phyloP scores from a whole-genome alignment of 2,888 invertebrate genomes.

The Sabellastarte sp. region DNA sequence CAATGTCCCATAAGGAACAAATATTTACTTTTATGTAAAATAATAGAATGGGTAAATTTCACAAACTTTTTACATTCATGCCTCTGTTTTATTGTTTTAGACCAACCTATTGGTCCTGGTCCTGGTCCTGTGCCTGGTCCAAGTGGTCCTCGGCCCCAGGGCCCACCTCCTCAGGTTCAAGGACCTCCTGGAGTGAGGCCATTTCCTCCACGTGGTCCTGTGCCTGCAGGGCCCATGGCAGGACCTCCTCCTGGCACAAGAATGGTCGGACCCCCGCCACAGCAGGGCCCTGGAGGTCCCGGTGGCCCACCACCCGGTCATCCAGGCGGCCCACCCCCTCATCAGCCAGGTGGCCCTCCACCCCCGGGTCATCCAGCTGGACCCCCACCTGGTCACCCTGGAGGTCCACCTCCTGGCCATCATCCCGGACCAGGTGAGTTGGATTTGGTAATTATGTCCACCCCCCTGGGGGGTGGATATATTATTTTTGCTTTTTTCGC shows the following conservation, averaged over 20 bases:
- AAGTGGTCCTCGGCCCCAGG: slow-evolving; percentile 12
- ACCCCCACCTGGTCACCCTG: slow-evolving; percentile 11
- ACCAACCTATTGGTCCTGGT: no score
- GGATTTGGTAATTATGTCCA: no score
- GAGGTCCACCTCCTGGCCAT: slow-evolving; percentile 61
- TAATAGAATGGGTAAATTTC: no score
- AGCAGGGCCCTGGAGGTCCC: not conserved
- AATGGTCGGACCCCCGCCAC: no score
- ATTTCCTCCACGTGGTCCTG: not conserved
- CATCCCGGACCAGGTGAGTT: no score
- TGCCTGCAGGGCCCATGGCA: not conserved
- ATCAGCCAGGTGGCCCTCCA: slow-evolving; percentile 16
- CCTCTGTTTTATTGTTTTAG: no score
- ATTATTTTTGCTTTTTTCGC: no score
- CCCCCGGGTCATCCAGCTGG: slow-evolving; percentile 9
- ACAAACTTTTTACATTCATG: no score
- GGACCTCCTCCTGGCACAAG: not conserved
- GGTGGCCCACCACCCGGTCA: slow-evolving; percentile 33
- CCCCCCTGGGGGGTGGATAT: no score
- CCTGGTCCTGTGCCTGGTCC: not conserved
- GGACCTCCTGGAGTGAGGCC: slow-evolving; percentile 21
- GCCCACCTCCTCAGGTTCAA: slow-evolving; percentile 37
- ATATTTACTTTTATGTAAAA: no score
- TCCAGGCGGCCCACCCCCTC: slow-evolving; percentile 31
- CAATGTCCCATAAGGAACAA: no score